Percentiles rank a stretch among this genome's conserved stretches.
Conservation (phyloP, 92 coral and sea anemone genomes). For the Zoanthus gigantus region DNA sequence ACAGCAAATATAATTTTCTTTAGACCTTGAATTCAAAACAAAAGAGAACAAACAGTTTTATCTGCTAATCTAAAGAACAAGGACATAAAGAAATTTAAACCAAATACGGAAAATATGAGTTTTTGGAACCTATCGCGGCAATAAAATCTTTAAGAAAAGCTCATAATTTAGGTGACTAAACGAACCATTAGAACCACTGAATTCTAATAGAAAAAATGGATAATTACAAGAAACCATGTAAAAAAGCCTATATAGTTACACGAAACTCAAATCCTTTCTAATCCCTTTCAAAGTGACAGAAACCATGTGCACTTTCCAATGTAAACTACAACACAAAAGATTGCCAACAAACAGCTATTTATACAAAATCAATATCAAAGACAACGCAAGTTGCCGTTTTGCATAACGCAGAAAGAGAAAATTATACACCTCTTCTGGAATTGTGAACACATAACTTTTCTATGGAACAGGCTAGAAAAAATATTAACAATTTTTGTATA, state of each 20-base stretch:
- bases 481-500: too few species aligned
- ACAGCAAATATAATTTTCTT: too few species aligned
- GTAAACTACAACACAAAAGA: not conserved
- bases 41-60: too few species aligned
- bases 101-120: too few species aligned
- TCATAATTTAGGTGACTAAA: not conserved
- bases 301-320: not conserved
- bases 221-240: not conserved
- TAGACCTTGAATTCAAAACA: too few species aligned
- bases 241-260: not conserved
- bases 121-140: not conserved
- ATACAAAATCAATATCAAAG: not conserved
- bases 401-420: not conserved
- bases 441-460: not conserved
- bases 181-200: not conserved
- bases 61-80: too few species aligned
- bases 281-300: not conserved
- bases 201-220: not conserved
- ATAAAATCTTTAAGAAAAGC: not conserved
- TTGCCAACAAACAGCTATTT: not conserved
- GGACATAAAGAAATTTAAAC: too few species aligned
- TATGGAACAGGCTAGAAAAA: not conserved
- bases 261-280: not conserved
- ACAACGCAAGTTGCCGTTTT: not conserved
- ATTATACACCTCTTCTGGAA: not conserved